phyloP scores from a whole-genome alignment of 1,140 invertebrate species.

The Palaemon carinicauda region DNA sequence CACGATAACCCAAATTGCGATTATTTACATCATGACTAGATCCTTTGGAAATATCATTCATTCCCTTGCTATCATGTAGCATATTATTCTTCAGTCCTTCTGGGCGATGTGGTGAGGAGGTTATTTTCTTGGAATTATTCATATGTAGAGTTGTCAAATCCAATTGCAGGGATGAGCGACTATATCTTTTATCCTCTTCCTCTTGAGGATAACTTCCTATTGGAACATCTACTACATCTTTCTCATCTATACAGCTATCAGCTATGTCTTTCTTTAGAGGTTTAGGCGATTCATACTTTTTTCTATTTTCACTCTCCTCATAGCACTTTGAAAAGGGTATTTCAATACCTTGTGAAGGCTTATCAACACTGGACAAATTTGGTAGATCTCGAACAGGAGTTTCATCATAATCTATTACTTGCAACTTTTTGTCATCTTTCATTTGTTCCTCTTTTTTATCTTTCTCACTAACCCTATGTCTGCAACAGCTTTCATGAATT shows the following conservation, averaged over 20 bases:
- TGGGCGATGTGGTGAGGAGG: slow-evolving; percentile 39
- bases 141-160: slow-evolving; percentile 33
- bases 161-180: slow-evolving; percentile 29
- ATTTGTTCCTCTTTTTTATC: too few species aligned
- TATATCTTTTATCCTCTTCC: neutral
- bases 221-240: neutral
- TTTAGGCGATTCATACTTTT: too few species aligned
- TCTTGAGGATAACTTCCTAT: neutral
- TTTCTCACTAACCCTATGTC: too few species aligned
- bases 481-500: too few species aligned
- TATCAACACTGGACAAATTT: too few species aligned
- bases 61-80: slow-evolving; percentile 1
- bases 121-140: slow-evolving; percentile 45
- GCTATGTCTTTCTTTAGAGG: neutral
- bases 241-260: neutral
- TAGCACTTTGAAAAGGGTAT: too few species aligned
- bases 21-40: slow-evolving; percentile 47
- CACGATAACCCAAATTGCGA: slow-evolving; percentile 53
- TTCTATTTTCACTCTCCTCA: too few species aligned
- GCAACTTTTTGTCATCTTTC: too few species aligned
- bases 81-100: slow-evolving; percentile 42
- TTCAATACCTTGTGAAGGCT: too few species aligned
- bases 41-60: slow-evolving; percentile 43
- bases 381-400: too few species aligned
- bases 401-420: too few species aligned